A percentile compares a stretch with the other conserved stretches of the same genome.
Conservation (phyloP, 2,888 invertebrate genomes). For the Chrysotoxum bicinctum region DNA sequence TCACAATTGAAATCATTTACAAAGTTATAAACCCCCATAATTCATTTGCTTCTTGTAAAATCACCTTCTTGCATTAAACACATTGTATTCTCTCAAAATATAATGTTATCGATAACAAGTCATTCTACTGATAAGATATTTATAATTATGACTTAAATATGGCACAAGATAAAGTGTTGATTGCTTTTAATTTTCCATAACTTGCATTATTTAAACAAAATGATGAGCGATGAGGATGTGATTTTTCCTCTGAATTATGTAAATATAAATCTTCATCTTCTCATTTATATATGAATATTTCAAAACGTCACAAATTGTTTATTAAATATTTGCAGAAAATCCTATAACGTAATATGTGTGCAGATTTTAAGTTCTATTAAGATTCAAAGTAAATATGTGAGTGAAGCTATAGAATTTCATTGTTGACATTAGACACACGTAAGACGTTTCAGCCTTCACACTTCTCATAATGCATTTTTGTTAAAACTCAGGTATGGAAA, state of each 20-base stretch:
- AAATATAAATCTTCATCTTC: constrained; percentile 1
- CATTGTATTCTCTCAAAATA: background rate
- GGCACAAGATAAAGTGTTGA: constrained; percentile 22
- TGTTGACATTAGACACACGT: constrained; percentile 15
- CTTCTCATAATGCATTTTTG: constrained; percentile 23
- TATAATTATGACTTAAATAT: constrained; percentile 9
- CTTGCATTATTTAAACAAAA: background rate
- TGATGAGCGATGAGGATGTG: constrained; percentile 23
- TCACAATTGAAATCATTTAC: background rate
- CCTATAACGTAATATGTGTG: constrained; percentile 20
- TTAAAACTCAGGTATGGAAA: background rate
- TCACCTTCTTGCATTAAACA: background rate
- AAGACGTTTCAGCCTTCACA: constrained; percentile 13
- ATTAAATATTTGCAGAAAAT: constrained; percentile 56
- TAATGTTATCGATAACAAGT: constrained; percentile 1
- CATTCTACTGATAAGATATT: constrained; percentile 39
- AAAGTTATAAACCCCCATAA: background rate
- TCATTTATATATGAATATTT: background rate
- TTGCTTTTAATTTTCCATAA: constrained; percentile 11
- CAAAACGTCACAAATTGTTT: constrained; percentile 33
- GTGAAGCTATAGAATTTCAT: background rate
- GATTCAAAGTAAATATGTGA: constrained; percentile 32
- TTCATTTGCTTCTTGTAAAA: background rate
- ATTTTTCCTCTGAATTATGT: background rate
- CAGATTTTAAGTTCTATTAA: constrained; percentile 40